Evolutionary conservation across 2,113 vertebrate species (phyloP), one percentile per base, ranked within the genome.

Genomic region (Pteropus alecto): DNA sequence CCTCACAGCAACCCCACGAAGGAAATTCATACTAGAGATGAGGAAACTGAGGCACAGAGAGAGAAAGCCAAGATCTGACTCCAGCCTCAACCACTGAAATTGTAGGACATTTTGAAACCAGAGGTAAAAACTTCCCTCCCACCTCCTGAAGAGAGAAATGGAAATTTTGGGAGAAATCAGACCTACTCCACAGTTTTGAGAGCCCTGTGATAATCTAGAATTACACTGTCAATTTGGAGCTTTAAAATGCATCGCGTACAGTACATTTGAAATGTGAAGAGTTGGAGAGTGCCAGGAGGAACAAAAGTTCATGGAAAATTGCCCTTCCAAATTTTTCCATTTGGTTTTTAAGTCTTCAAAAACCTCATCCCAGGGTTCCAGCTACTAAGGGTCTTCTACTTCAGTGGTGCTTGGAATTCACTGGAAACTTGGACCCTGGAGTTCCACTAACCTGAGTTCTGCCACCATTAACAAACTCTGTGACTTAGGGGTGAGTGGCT

Each of bases 261-360:
- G 91, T 86, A 91, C 86, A 87, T 89, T 83, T 87, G 83, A 97
- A 97, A 95, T 56, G 54, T 35, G 68, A 94, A 86, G 94, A 92
- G 93, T 63, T 35, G 28, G 73, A 95, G 92, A 88, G 92, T 54
- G 82, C 70, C 38, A 26, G 70, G 63, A 82, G 85, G 93, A 95
- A 90, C 78, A 90, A 97, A 93, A 97, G 92, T 92, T 93, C 93
- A 88, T 24, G 26, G 74, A 71, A 95, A 95, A 93, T 94, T 97
- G 93, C 74, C 91, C 86, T 71, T 94, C 82, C 41, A 91, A 68
- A 82, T 58, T 68, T 95, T 61, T 65, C 26, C 51, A 65, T 46
- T 88, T 92, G 77, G 73, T 73, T 70, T 70, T 94, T 48, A 92
- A 83, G 30, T 83, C 90, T 93, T 90, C 77, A 56, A 61, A 96